phyloP scores from a whole-genome alignment of 2,113 vertebrate genomes.

The Ammodramus savannarum region DNA sequence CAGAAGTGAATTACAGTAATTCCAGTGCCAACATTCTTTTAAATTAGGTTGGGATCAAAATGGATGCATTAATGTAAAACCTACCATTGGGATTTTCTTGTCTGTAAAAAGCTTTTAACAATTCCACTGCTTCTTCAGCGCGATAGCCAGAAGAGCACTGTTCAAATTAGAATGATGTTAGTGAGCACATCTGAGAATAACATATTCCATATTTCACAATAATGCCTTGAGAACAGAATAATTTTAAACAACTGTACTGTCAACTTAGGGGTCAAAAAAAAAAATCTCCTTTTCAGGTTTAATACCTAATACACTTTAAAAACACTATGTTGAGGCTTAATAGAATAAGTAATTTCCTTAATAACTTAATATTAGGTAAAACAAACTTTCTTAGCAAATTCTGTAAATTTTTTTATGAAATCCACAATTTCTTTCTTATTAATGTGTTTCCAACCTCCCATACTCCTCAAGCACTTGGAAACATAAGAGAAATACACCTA shows the following conservation, averaged over 20 bases:
- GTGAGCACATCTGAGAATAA: not conserved
- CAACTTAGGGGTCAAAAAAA: not conserved
- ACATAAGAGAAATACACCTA: not conserved
- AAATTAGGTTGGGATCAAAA: not conserved
- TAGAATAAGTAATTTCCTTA: not conserved
- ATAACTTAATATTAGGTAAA: not conserved
- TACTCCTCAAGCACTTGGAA: not conserved
- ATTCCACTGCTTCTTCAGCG: constrained; percentile 88
- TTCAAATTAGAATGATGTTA: constrained; percentile 10
- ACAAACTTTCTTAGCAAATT: not conserved
- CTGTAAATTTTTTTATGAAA: not conserved
- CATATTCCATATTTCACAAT: not conserved
- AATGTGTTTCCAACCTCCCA: not conserved
- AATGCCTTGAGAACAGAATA: not conserved
- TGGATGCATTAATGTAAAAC: not conserved
- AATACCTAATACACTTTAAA: not conserved
- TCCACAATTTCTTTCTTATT: not conserved
- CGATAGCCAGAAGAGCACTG: constrained; percentile 88
- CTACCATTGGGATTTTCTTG: constrained; percentile 97
- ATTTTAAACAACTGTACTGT: not conserved
- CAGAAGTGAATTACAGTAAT: not conserved
- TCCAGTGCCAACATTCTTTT: not conserved
- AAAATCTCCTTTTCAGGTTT: not conserved
- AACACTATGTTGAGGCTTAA: not conserved
- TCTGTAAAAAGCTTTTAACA: constrained; percentile 93